phyloP scores from a whole-genome alignment of 2,888 invertebrate genomes.

The Drosophila fulvimacula region DNA sequence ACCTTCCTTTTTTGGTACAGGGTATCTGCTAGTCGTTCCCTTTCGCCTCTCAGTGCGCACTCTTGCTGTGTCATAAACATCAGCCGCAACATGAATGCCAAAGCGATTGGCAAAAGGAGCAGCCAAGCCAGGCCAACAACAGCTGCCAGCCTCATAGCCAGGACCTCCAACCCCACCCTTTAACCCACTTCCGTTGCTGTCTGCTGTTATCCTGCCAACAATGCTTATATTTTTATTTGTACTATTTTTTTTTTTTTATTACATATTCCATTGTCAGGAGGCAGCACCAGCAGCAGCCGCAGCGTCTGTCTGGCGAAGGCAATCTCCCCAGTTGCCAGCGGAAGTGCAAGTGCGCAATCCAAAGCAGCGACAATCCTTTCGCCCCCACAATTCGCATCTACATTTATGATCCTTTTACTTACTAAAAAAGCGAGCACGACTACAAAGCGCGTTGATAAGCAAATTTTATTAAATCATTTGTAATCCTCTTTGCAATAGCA shows the following conservation, averaged over 20 bases:
- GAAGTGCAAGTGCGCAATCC: conserved; percentile 71
- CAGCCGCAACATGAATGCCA: conserved; percentile 36
- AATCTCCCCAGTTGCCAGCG: conserved; percentile 44
- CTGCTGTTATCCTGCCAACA: conserved; percentile 28
- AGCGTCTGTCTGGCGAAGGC: conserved; percentile 47
- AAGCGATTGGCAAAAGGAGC: conserved; percentile 46
- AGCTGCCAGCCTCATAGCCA: conserved; percentile 5
- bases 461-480: conserved; percentile 57
- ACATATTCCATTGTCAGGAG: conserved; percentile 64
- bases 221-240: conserved; percentile 33
- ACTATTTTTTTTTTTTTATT: conserved; percentile 51
- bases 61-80: conserved; percentile 42
- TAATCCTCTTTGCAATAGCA: conserved; percentile 67
- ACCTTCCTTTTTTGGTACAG: neutral
- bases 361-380: conserved; percentile 14
- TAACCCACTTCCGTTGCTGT: conserved; percentile 18
- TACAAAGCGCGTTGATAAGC: conserved; percentile 52
- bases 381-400: neutral
- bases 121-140: conserved; percentile 9
- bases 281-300: conserved; percentile 22
- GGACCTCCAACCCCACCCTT: neutral
- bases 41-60: neutral
- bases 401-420: neutral
- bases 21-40: neutral
- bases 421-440: conserved; percentile 9